Conservation (phyloP, 1,140 invertebrate species). For the Cydia splendana region DNA sequence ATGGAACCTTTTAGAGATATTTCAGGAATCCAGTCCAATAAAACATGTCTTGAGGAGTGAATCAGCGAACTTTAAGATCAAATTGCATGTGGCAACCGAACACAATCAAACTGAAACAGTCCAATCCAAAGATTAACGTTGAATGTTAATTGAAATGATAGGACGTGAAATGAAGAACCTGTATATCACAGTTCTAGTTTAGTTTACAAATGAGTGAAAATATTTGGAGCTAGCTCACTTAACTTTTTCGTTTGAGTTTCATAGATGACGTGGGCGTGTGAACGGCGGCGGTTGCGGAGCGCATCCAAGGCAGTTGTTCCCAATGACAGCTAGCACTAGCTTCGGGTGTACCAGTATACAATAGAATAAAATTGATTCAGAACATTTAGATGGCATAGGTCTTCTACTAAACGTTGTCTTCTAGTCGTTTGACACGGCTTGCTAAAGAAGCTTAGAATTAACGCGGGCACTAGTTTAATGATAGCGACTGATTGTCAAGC, state of each 20-base stretch:
- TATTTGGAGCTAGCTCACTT: no score
- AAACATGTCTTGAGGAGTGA: not conserved
- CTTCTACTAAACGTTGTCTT: no score
- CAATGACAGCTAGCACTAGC: no score
- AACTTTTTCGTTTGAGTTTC: not conserved
- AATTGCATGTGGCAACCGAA: not conserved
- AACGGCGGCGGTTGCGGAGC: not conserved
- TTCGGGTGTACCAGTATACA: no score
- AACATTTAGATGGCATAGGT: no score
- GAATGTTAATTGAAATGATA: not conserved
- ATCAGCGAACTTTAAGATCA: not conserved
- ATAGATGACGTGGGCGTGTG: not conserved
- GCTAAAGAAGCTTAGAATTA: no score
- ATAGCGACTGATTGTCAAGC: no score
- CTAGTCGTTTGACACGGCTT: no score
- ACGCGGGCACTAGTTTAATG: no score
- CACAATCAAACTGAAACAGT: not conserved
- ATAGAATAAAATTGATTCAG: no score
- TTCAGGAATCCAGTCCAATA: slow-evolving; percentile 10
- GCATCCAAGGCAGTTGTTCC: not conserved
- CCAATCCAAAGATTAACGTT: no score
- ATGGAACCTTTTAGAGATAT: slow-evolving; percentile 1
- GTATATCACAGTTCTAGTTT: not conserved
- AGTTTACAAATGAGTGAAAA: not conserved
- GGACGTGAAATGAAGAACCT: not conserved